These are phyloP conservation scores for Acleris holmiana DNA, from an alignment of 2,888 invertebrate species.

Conservation along the genomic window DNA sequence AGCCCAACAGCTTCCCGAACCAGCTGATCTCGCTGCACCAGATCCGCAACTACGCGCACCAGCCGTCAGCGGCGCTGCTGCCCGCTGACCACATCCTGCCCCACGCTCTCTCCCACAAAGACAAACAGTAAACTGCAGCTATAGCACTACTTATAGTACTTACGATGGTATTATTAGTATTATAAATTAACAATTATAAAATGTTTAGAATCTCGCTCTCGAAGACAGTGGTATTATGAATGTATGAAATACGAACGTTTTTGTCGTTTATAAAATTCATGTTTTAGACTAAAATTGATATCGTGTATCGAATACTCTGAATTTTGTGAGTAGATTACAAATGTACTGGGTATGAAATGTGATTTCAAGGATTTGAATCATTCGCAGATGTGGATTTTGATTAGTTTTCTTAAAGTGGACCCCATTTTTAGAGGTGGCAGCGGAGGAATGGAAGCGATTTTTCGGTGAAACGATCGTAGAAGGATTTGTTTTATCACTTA, in stretches of 20 bases:
- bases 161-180: conserved; percentile 82
- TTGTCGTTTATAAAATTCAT: conserved; percentile 72
- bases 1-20: conserved; percentile 92
- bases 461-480: background rate
- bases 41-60: conserved; percentile 97
- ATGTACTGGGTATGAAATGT: conserved; percentile 71
- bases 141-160: conserved; percentile 71
- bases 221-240: conserved; percentile 75
- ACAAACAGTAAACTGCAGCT: conserved; percentile 76
- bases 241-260: conserved; percentile 70
- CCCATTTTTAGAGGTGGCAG: conserved; percentile 29
- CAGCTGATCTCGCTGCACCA: conserved; percentile 97
- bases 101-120: conserved; percentile 80
- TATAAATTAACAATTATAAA: conserved; percentile 73
- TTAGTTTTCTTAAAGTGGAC: conserved; percentile 54
- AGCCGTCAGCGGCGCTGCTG: conserved; percentile 91
- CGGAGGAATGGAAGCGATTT: conserved; percentile 4
- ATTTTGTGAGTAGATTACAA: conserved; percentile 72
- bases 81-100: conserved; percentile 87
- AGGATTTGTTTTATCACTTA: conserved; percentile 3
- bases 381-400: conserved; percentile 45
- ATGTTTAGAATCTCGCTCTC: conserved; percentile 81
- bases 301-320: conserved; percentile 76
- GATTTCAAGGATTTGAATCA: conserved; percentile 55
- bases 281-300: conserved; percentile 74